A percentile compares a stretch with the other conserved stretches of the same genome.
Conservation (phyloP, 1,140 invertebrate genomes). For the Aphis craccivora region DNA sequence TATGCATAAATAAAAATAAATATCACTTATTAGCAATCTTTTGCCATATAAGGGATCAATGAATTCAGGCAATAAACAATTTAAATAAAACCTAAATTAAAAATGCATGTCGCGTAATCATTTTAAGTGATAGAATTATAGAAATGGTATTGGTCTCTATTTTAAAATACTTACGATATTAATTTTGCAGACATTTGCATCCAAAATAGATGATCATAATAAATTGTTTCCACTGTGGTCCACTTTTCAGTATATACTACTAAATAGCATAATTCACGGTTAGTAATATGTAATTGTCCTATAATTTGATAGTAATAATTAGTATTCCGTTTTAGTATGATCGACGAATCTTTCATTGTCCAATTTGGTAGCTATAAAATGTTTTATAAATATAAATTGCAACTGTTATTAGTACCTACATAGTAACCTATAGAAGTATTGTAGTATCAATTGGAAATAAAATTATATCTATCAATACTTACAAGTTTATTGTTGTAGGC, state of each 20-base stretch:
- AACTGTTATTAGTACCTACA: too few species aligned
- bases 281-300: background rate
- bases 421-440: too few species aligned
- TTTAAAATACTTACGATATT: background rate
- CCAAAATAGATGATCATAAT: too few species aligned
- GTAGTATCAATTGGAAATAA: too few species aligned
- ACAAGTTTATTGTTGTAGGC: background rate
- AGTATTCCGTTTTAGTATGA: background rate
- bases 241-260: background rate
- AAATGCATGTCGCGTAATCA: background rate
- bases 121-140: too few species aligned
- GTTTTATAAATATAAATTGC: too few species aligned
- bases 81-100: background rate
- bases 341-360: background rate
- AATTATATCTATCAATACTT: background rate
- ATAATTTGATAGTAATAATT: constrained; percentile 36
- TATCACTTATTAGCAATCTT: background rate
- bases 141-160: too few species aligned
- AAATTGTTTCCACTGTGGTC: too few species aligned
- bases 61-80: background rate
- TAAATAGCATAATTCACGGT: background rate
- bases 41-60: background rate
- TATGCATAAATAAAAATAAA: background rate
- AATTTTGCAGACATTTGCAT: background rate
- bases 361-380: background rate